A percentile compares a stretch with the other conserved stretches of the same genome.
Conservation (phyloP, 2,888 invertebrate species). For the Sicus ferrugineus region DNA sequence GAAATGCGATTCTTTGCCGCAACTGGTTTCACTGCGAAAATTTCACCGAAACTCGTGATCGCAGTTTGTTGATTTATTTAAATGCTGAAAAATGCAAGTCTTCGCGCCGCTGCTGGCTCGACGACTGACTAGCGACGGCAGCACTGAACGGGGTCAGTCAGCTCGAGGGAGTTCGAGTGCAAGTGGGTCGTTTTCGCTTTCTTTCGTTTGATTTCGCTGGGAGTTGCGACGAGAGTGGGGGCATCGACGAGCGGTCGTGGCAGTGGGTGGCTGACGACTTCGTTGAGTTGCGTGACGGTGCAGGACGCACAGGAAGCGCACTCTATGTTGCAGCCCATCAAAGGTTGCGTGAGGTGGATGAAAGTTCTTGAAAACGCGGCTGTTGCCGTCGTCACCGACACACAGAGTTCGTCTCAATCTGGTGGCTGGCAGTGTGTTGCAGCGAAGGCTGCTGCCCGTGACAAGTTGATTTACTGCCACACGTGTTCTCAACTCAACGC, state of each 20-base stretch:
- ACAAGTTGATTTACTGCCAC: too few relatives aligned
- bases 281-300: not conserved
- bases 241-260: not conserved
- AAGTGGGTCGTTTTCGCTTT: constrained; percentile 23
- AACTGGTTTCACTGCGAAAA: constrained; percentile 18
- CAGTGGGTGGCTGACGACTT: not conserved
- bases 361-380: not conserved
- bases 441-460: too few relatives aligned
- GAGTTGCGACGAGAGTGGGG: constrained; percentile 22
- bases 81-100: constrained; percentile 11
- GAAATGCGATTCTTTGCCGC: constrained; percentile 2
- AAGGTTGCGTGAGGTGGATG: not conserved
- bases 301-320: not conserved
- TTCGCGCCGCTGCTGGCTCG: not conserved
- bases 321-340: not conserved
- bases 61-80: constrained; percentile 24
- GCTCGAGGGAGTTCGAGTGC: constrained; percentile 23
- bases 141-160: constrained; percentile 26
- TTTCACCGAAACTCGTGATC: constrained; percentile 23
- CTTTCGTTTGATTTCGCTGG: not conserved
- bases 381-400: too few relatives aligned
- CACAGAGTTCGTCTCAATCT: not conserved
- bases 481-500: too few relatives aligned
- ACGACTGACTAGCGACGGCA: constrained; percentile 9
- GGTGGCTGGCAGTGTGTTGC: too few relatives aligned